phyloP scores from a whole-genome alignment of 2,888 invertebrate species.

The Alitta virens region DNA sequence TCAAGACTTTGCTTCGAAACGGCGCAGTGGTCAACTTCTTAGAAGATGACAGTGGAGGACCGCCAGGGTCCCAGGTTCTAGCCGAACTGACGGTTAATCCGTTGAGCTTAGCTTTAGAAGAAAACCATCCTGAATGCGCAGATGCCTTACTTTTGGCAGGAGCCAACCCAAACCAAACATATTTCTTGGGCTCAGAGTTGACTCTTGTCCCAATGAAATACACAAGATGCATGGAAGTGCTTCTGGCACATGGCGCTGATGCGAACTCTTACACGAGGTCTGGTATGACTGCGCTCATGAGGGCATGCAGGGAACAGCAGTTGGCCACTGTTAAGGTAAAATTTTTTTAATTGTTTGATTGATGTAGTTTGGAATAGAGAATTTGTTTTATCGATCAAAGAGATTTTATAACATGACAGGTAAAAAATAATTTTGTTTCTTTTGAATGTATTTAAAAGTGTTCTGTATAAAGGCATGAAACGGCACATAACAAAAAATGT shows the following conservation, averaged over 20 bases:
- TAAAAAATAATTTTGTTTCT: too few species aligned
- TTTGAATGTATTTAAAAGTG: too few species aligned
- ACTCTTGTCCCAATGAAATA: conserved; percentile 78
- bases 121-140: conserved; percentile 71
- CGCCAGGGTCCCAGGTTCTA: conserved; percentile 1
- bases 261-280: conserved; percentile 83
- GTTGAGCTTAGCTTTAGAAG: conserved; percentile 81
- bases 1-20: conserved; percentile 69
- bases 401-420: too few species aligned
- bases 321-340: conserved; percentile 53
- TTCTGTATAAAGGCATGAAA: too few species aligned
- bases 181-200: conserved; percentile 87
- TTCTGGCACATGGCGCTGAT: conserved; percentile 72
- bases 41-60: neutral
- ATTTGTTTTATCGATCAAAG: too few species aligned
- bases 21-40: conserved; percentile 70
- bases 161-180: conserved; percentile 86
- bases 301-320: conserved; percentile 67
- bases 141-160: conserved; percentile 75
- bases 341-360: too few species aligned
- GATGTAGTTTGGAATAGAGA: too few species aligned
- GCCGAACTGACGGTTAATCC: conserved; percentile 59
- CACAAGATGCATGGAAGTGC: conserved; percentile 74
- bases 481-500: too few species aligned
- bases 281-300: conserved; percentile 88